Evolutionary conservation across 2,888 invertebrate species (phyloP), one percentile per base, ranked within the genome.

Genomic region (Polydesmus complanatus): DNA sequence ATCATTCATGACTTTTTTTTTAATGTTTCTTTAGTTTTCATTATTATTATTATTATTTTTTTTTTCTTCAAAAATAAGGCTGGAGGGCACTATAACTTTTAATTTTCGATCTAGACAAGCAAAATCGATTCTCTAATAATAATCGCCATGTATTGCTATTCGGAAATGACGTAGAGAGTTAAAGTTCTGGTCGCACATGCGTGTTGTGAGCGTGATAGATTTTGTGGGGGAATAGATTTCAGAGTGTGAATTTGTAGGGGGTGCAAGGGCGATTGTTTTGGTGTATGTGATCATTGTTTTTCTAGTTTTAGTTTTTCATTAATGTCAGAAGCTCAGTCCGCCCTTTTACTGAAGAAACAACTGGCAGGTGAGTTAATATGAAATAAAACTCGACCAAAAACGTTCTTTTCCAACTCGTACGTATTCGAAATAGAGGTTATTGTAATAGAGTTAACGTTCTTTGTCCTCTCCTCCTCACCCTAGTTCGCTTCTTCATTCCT

Each of bases 311-410:
- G 54, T 60, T 51, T 58, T 54, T 61, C 53, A 62, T 63, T 63
- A 62, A 67, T 68, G 67, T 66, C 65, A 64, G 66, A 66, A 65
- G 64, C 66, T 55, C 91, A 91, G 85, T 91, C 91, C 79, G 87
- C 91, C 78, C 85, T 92, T 79, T 81, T 92, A 81, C 82, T 92
- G 79, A 85, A 88, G 80, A 92, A 92, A 84, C 92, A 92, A 81
- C 82, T 92, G 81, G 89, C 91, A 84, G 92, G 92, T 91, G 82
- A 79, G 14, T 27, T 50, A 48, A 37, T 50, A 14, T 8, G 22
- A 21, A 25, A 3, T 5, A 51, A 19, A 37, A 37, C 14, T 37
- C 5, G 14, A 37, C 14, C 14, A 8, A 37, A n/a, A n/a, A n/a
- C n/a, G n/a, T n/a, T n/a, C n/a, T n/a, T n/a, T n/a, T 37, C 5